Evolutionary conservation across 2,797 vertebrate genomes (phyloP).

Genomic region (Cygnus olor): DNA sequence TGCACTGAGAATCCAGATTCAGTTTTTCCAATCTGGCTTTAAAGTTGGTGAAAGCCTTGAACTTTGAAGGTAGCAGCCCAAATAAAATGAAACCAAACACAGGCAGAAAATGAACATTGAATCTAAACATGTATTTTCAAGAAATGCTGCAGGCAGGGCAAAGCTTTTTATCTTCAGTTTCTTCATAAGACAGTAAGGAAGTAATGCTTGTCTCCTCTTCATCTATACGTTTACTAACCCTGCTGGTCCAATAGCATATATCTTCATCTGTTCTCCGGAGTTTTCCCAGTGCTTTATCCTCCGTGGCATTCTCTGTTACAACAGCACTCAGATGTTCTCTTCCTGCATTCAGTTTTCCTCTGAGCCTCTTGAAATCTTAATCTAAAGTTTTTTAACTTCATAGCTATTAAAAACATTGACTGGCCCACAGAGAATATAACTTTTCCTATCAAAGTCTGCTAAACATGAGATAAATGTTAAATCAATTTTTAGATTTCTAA

Average conservation of each 20-base stretch:
- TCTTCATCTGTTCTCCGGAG: neutral
- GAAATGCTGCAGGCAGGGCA: neutral
- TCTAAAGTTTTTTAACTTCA: slow-evolving; percentile 5
- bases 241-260: neutral
- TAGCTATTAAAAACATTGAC: slow-evolving; percentile 16
- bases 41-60: slow-evolving; percentile 8
- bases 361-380: slow-evolving; percentile 20
- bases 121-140: slow-evolving; percentile 2
- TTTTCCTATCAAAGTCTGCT: neutral
- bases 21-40: slow-evolving; percentile 15
- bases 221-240: neutral
- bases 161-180: slow-evolving; percentile 8
- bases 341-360: neutral
- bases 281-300: neutral
- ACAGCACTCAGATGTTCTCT: neutral
- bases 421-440: neutral
- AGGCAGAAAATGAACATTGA: neutral
- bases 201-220: neutral
- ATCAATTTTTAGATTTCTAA: slow-evolving; percentile 57
- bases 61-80: neutral
- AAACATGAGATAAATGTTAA: slow-evolving; percentile 20
- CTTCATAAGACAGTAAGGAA: neutral
- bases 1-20: slow-evolving; percentile 17
- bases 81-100: neutral
- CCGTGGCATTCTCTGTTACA: neutral